Base-by-base conservation (phyloP, 2,113 vertebrate species). In the Macaca fascicularis region DNA sequence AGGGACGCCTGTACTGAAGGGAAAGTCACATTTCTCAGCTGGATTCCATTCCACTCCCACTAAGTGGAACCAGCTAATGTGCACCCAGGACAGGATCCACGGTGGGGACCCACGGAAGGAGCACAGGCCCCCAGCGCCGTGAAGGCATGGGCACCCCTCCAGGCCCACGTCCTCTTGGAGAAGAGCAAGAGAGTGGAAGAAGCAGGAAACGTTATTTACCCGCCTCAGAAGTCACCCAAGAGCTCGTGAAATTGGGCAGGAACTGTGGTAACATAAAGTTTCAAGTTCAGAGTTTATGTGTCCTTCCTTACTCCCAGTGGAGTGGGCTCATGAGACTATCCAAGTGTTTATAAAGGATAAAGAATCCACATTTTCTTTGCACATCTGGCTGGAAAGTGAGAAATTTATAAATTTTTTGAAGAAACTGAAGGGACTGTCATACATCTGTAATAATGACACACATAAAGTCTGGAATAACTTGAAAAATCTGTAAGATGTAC, bases 61-160 rank as follows among this genome's bases (percentile, higher is more conserved):
- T 20, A 38, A 55, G 48, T 19, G 25, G 69, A 48, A 48, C 23
- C 32, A 50, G 22, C 40, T 13, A 23, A 20, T 5, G 4, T 30
- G 11, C 11, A 61, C 6, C 32, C 19, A 35, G 10, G 10, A 16
- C 8, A n/a, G 23, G 8, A 8, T 17, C 48, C 8, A 3, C 45
- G 50, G 11, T 14, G 52, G 50, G 74, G 83, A 17, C 8, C 22
- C 3, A 57, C 3, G 9, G 30, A 90, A 43, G 32, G 20, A 2
- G 2, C 4, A 32, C n/a, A 48, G 25, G n/a, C 16, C 79, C 74
- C n/a, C 22, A 3, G 1, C 4, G 1, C 30, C 16, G 10, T 13
- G 43, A 22, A 52, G 38, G 17, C 23, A n/a, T 8, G 10, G 22
- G 64, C 16, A 17, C 35, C 30, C 7, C 2, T 12, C 48, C 55